These are phyloP conservation scores for Sarcophaga carnaria DNA, from an alignment of 2,888 invertebrate genomes.

Conservation along the genomic window DNA sequence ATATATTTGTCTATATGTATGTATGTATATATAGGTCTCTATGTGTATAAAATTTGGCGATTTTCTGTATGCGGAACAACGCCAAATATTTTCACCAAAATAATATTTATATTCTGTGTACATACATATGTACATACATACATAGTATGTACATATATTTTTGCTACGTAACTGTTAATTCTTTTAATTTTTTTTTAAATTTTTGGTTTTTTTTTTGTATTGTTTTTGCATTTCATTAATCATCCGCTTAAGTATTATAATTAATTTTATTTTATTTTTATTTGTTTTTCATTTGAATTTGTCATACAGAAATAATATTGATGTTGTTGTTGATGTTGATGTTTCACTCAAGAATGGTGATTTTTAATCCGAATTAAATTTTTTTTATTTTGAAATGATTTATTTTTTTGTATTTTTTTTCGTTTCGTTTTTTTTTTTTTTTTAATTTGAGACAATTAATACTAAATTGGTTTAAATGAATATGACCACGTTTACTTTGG, in stretches of 20 bases:
- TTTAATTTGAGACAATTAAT: slow-evolving; percentile 33
- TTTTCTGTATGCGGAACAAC: slow-evolving; percentile 63
- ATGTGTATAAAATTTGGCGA: slow-evolving; percentile 32
- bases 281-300: slow-evolving; percentile 39
- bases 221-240: slow-evolving; percentile 61
- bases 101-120: slow-evolving; percentile 49
- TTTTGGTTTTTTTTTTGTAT: slow-evolving; percentile 14
- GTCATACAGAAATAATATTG: slow-evolving; percentile 45
- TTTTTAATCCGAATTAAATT: slow-evolving; percentile 39
- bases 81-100: slow-evolving; percentile 63
- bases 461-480: slow-evolving; percentile 44
- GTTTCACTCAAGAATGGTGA: slow-evolving; percentile 51
- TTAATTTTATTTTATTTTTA: slow-evolving; percentile 28
- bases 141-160: slow-evolving; percentile 16
- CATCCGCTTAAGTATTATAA: slow-evolving; percentile 41
- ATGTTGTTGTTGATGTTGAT: slow-evolving; percentile 25
- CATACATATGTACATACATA: slow-evolving; percentile 8
- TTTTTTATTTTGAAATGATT: not conserved
- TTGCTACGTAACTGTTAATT: slow-evolving; percentile 65
- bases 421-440: not conserved
- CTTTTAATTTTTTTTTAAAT: not conserved
- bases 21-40: slow-evolving; percentile 4
- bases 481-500: not conserved
- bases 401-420: not conserved
- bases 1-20: slow-evolving; percentile 1